Evolutionary conservation across 2,888 invertebrate genomes (phyloP), one percentile per base, ranked within the genome.

Genomic region (Tholera decimalis): DNA sequence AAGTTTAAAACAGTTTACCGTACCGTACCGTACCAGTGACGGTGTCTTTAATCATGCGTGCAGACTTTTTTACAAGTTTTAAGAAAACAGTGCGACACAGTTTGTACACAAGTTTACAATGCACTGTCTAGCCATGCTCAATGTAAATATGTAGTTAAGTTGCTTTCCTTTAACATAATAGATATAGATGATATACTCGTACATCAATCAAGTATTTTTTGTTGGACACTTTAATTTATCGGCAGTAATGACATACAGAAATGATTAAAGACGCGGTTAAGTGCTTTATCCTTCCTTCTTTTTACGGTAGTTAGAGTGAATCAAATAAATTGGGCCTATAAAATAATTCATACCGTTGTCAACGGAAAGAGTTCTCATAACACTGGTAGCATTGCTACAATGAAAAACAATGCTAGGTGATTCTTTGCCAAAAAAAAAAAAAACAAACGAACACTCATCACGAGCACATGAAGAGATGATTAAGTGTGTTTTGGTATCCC

Each of bases 181-280:
- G n/a, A 30, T 1, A 15, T 20, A 18, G n/a, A 26, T 63, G 63
- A 11, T 63, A 54, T 33, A n/a, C n/a, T n/a, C n/a, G n/a, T n/a
- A 15, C 33, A 67, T 35, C 56, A 28, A 33, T 55, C 15, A 63
- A 63, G 15, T 55, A 0, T 55, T 69, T 67, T 69, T 69, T 30
- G 9, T 57, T 7, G 9, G 3, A 41, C 13, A 66, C 4, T 35
- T 64, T 4, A 53, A 18, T 26, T 57, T 2, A 20, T 18, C 15
- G 15, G 15, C n/a, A 15, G 70, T 30, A 35, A 35, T 68, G 60
- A 39, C 26, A 58, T 15, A 58, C n/a, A n/a, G n/a, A n/a, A n/a
- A n/a, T n/a, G 37, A 58, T 37, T 44, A 37, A 44, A 30, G n/a
- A 20, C n/a, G 3, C 22, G 13, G 18, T 28, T 13, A 39, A 51